Evolutionary conservation across 2,797 vertebrate species (phyloP), one percentile per base, ranked within the genome.

Genomic region (Bovichtus variegatus): DNA sequence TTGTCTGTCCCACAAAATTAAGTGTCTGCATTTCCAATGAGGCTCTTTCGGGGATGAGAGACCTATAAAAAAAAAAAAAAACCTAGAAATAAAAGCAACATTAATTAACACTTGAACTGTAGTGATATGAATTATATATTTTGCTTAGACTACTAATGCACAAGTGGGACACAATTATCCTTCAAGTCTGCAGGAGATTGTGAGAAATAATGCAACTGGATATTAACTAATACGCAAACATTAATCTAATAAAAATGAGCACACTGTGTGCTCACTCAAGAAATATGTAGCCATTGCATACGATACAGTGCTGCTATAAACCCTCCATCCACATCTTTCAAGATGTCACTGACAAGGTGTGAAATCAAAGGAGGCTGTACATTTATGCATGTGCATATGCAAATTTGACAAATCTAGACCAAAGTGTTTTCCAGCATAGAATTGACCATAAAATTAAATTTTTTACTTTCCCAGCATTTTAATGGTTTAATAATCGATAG

Each of bases 1-100:
- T n/a, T 50, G 36, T 69, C 62, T 75, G 63, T 74, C 64, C 55
- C 29, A 68, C 65, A 65, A 65, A 87, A 87, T 82, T 4, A 88
- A 81, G 38, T 50, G 27, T 18, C 65, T 73, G 40, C 61, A 83
- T 87, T 86, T 82, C 38, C 19, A 40, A 44, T 12, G 21, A 60
- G 64, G 47, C 49, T 84, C 59, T 63, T 43, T 46, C 27, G 46
- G 43, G 40, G 15, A 60, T 68, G 9, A 54, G 23, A 63, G 36
- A 65, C 61, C 58, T 21, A 4, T 82, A 54, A 43, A 77, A 13
- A 50, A 38, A 55, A n/a, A 29, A 9, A 5, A 8, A 51, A 19
- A 27, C n/a, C 15, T 21, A 13, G 9, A 63, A 43, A 44, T 16
- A 10, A 9, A 66, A 44, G 25, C 36, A 41, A 9, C 18, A 36